phyloP scores from a whole-genome alignment of 2,113 vertebrate species.

The Amia ocellicauda region DNA sequence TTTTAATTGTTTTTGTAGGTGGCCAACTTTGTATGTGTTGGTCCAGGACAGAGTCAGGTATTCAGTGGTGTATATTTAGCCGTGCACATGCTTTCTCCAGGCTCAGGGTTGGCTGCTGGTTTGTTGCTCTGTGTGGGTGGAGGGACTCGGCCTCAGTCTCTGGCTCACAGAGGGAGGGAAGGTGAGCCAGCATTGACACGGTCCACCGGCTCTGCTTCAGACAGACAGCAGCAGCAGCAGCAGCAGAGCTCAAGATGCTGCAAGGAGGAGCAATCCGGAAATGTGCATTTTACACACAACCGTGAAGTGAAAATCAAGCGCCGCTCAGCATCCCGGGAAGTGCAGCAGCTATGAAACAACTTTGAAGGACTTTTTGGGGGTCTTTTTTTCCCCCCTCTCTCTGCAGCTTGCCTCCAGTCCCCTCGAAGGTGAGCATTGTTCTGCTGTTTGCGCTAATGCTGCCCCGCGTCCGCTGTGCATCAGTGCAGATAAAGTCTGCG shows the following conservation, averaged over 20 bases:
- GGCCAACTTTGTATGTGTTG: not conserved
- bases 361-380: no score
- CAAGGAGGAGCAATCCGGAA: not conserved
- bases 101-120: not conserved
- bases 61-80: not conserved
- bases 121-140: not conserved
- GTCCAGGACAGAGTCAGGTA: not conserved
- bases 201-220: not conserved
- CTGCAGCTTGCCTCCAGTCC: no score
- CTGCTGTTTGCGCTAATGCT: no score
- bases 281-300: not conserved
- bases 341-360: no score
- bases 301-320: not conserved
- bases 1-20: no score
- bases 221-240: no score
- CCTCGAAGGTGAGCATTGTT: no score
- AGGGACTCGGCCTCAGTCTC: not conserved
- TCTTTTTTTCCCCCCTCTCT: no score
- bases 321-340: no score
- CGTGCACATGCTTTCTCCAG: not conserved
- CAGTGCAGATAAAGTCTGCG: no score
- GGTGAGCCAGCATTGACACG: not conserved
- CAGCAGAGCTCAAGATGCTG: not conserved
- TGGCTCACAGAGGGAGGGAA: not conserved
- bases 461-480: no score